phyloP scores from a whole-genome alignment of 2,888 invertebrate species.

The Mongoloraphidia duomilia region DNA sequence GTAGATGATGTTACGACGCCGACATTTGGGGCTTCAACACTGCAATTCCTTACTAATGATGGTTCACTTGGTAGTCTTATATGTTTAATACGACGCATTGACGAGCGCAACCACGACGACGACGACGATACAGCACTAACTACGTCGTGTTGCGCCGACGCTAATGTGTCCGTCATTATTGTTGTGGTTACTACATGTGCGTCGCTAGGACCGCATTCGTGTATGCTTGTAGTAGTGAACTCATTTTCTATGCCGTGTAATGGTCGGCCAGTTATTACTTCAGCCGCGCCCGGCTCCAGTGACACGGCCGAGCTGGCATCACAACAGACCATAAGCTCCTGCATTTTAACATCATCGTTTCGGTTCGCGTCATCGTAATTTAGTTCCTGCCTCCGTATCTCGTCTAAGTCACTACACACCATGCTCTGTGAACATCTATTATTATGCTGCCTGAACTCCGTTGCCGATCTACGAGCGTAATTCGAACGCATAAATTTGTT shows the following conservation, averaged over 20 bases:
- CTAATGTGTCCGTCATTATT: slow-evolving; percentile 5
- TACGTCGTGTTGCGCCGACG: slow-evolving; percentile 9
- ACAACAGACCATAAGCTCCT: not conserved
- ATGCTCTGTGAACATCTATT: no score
- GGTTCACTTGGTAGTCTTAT: slow-evolving; percentile 30
- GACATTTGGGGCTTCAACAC: not conserved
- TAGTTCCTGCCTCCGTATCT: no score
- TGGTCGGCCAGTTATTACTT: not conserved
- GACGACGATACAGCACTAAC: slow-evolving; percentile 14
- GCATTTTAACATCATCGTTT: no score
- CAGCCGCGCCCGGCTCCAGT: slow-evolving; percentile 21
- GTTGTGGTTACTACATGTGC: slow-evolving; percentile 14
- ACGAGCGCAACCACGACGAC: slow-evolving; percentile 36
- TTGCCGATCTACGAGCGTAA: no score
- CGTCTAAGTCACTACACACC: no score
- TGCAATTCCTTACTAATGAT: not conserved
- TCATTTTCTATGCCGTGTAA: no score
- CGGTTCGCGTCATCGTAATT: no score
- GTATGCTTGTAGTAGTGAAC: slow-evolving; percentile 1
- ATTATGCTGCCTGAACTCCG: no score
- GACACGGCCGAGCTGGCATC: slow-evolving; percentile 23
- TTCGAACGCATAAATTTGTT: no score
- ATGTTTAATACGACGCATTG: slow-evolving; percentile 39
- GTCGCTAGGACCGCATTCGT: slow-evolving; percentile 11
- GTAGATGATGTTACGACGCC: not conserved